Evolutionary conservation across 2,797 vertebrate genomes (phyloP).

Genomic region (Notolabrus celidotus): DNA sequence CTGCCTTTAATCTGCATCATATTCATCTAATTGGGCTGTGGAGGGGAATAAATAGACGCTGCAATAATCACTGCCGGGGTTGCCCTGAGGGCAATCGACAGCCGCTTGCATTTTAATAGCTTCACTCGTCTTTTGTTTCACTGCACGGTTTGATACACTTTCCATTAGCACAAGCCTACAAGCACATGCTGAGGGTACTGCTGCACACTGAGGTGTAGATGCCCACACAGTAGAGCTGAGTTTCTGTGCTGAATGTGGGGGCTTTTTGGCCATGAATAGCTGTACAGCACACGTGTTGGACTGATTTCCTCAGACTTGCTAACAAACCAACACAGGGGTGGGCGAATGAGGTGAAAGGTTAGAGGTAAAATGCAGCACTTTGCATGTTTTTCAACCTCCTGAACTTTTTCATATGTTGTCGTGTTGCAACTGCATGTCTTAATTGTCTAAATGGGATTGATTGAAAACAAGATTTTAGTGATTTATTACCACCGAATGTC

Average conservation of each 20-base stretch:
- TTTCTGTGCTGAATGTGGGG: conserved; percentile 23
- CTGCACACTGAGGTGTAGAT: conserved; percentile 31
- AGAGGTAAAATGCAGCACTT: background rate
- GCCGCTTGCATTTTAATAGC: conserved; percentile 64
- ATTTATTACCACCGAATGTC: too few species aligned
- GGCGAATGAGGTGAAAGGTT: conserved; percentile 3
- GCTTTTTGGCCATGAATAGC: conserved; percentile 33
- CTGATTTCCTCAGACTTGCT: conserved; percentile 36
- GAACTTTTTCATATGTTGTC: background rate
- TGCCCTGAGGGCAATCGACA: conserved; percentile 48
- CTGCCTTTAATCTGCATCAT: conserved; percentile 44
- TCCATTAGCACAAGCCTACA: conserved; percentile 49
- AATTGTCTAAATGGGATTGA: background rate
- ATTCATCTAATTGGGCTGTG: conserved; percentile 53
- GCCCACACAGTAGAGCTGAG: conserved; percentile 52
- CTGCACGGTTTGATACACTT: conserved; percentile 55
- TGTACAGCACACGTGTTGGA: conserved; percentile 10
- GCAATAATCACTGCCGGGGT: conserved; percentile 16
- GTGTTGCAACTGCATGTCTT: background rate
- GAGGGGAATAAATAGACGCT: conserved; percentile 55
- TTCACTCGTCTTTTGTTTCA: conserved; percentile 59
- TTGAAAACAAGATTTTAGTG: too few species aligned
- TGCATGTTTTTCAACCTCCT: background rate
- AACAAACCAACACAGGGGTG: conserved; percentile 13
- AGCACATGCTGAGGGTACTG: conserved; percentile 21